These are phyloP conservation scores for Helleia helle DNA, from an alignment of 2,888 invertebrate genomes.

Conservation along the genomic window DNA sequence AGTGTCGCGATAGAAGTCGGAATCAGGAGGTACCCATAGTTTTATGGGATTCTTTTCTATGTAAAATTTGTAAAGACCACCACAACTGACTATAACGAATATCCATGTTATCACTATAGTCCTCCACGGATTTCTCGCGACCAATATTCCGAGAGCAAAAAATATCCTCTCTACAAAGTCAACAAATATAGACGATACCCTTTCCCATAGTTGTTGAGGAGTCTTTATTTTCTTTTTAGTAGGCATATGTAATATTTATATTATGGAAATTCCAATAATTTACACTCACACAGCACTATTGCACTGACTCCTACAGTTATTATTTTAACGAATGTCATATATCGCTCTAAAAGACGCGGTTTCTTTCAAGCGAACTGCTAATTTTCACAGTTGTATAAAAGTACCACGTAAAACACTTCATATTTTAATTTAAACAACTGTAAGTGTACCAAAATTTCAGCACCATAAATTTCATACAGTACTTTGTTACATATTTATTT, in stretches of 20 bases:
- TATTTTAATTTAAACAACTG: not conserved
- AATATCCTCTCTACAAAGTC: slow-evolving; percentile 55
- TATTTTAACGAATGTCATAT: slow-evolving; percentile 1
- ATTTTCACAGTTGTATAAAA: not conserved
- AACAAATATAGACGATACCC: slow-evolving; percentile 51
- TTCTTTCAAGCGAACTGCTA: not conserved
- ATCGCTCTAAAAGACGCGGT: not conserved
- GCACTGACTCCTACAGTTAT: too few relatives aligned
- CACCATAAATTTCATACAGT: not conserved
- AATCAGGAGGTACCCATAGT: slow-evolving; percentile 83
- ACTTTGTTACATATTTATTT: too few relatives aligned
- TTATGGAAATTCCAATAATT: not conserved
- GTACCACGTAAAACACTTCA: not conserved
- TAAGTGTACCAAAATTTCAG: not conserved
- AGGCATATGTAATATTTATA: slow-evolving; percentile 33
- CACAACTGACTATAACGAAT: slow-evolving; percentile 71
- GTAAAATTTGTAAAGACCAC: slow-evolving; percentile 77
- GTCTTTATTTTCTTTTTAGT: slow-evolving; percentile 38
- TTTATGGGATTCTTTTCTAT: slow-evolving; percentile 84
- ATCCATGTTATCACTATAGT: slow-evolving; percentile 73
- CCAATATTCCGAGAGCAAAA: slow-evolving; percentile 74
- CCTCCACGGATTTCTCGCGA: slow-evolving; percentile 75
- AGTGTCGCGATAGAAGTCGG: slow-evolving; percentile 79
- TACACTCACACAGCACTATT: not conserved
- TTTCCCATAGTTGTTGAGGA: slow-evolving; percentile 59